Base-by-base conservation (phyloP, 2,113 vertebrate species). In the Phylloscopus trochiloides region DNA sequence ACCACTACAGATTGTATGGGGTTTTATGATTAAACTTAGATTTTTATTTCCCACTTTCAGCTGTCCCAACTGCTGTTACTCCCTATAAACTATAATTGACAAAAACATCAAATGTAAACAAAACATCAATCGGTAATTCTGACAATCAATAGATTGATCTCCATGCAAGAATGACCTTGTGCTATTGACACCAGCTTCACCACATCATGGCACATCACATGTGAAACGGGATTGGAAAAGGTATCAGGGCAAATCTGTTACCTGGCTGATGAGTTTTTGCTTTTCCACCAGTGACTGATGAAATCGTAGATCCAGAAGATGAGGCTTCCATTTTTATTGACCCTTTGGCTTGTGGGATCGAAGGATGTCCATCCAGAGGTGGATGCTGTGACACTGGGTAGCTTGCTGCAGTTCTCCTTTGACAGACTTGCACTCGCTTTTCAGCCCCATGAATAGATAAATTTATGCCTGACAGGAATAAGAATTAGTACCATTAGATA, bases 381-480 rank as follows among this genome's bases (percentile, higher is more conserved):
- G 81, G 95, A 95, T 32, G 96, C 92, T 93, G 98, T 57, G 98
- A 98, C 83, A 96, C 96, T 57, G 96, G 95, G 95, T 97, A 97
- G 94, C 97, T 98, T 95, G 94, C 97, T 97, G 97, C 98, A 96
- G 97, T 98, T 98, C 93, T 98, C 97, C 97, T 98, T 95, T 98
- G 98, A 96, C 97, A 98, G 96, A 98, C 97, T 97, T 97, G 98
- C 59, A 92, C 97, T 95, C 91, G 20, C 92, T 98, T 98, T 98
- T 99, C 99, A 98, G 98, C 98, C 98, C 99, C 99, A 99, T 99
- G 98, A 98, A 99, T 98, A 98, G 98, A 99, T 75, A 98, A 98
- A 97, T 98, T 99, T 98, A 98, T 98, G 98, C 98, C 99, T 99
- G 86, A 83, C 34, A 84, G n/a, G 65, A 97, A 97, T 91, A 92